Percentiles rank a stretch among this genome's conserved stretches.
These are phyloP conservation scores for Eulemur rubriventer DNA, from an alignment of 2,797 vertebrate genomes.

Conservation along the genomic window DNA sequence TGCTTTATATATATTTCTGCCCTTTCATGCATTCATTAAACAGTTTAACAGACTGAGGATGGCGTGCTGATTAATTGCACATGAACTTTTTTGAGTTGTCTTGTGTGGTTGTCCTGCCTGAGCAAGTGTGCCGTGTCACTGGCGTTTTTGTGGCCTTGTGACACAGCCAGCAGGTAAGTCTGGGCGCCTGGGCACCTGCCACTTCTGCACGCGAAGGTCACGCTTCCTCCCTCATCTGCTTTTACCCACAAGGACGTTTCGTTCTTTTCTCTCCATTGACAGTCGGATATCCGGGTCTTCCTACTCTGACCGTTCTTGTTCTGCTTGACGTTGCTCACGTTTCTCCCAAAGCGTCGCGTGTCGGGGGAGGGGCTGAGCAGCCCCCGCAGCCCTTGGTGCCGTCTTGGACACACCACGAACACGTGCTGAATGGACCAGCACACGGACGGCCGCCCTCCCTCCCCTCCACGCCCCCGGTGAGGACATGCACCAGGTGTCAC, in stretches of 20 bases:
- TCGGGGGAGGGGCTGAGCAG: fast-evolving
- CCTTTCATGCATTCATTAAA: conserved; percentile 82
- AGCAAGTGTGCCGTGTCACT: fast-evolving
- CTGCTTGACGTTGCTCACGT: background rate
- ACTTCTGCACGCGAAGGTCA: fast-evolving
- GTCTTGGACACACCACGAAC: fast-evolving
- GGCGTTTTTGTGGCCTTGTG: background rate
- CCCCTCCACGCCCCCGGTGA: fast-evolving
- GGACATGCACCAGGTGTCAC: background rate
- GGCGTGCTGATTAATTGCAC: conserved; percentile 82
- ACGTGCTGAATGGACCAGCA: fast-evolving
- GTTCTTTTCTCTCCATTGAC: background rate
- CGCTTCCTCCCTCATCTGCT: fast-evolving
- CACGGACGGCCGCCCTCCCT: background rate
- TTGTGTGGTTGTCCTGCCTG: background rate
- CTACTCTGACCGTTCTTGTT: fast-evolving
- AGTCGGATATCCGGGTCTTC: fast-evolving
- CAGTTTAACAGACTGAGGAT: conserved; percentile 57
- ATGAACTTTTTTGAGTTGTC: conserved; percentile 52
- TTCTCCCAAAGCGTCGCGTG: fast-evolving
- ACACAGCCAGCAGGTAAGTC: background rate
- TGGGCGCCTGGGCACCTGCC: fast-evolving
- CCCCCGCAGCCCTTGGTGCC: background rate
- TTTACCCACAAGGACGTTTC: too few species aligned
- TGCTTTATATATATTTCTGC: conserved; percentile 70